Evolutionary conservation across 1,140 invertebrate species (phyloP).

Genomic region (Drosophila setifemur): DNA sequence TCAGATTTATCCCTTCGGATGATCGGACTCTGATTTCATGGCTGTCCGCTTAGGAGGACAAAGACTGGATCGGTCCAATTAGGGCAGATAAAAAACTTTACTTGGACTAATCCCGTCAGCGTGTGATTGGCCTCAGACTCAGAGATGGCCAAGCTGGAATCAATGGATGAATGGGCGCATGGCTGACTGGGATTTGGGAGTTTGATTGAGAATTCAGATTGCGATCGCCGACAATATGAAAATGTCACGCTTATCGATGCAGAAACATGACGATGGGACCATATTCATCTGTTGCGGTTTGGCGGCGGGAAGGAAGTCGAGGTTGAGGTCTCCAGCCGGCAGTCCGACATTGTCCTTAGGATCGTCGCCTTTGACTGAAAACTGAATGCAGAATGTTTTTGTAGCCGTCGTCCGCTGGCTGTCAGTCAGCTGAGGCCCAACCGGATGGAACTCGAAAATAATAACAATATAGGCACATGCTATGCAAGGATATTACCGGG

Average conservation of each 20-base stretch:
- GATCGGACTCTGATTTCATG: slow-evolving; percentile 59
- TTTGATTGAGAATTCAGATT: slow-evolving; percentile 38
- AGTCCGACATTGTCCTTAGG: slow-evolving; percentile 41
- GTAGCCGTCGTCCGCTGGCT: slow-evolving; percentile 43
- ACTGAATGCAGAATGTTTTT: slow-evolving; percentile 44
- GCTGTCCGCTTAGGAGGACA: slow-evolving; percentile 33
- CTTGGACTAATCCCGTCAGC: slow-evolving; percentile 67
- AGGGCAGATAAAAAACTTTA: slow-evolving; percentile 57
- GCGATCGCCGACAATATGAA: slow-evolving; percentile 68
- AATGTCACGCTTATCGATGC: slow-evolving; percentile 79
- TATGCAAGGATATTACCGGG: slow-evolving; percentile 71
- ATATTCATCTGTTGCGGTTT: slow-evolving; percentile 61
- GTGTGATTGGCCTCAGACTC: slow-evolving; percentile 68
- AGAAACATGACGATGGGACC: slow-evolving; percentile 17
- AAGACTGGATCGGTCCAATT: slow-evolving; percentile 57
- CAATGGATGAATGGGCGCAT: slow-evolving; percentile 28
- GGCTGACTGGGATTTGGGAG: slow-evolving; percentile 7
- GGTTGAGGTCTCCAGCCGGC: slow-evolving; percentile 34
- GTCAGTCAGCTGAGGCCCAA: slow-evolving; percentile 60
- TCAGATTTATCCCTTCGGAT: slow-evolving; percentile 13
- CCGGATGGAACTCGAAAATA: slow-evolving; percentile 72
- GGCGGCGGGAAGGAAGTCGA: slow-evolving; percentile 49
- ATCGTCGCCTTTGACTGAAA: slow-evolving; percentile 27
- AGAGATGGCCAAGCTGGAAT: slow-evolving; percentile 10
- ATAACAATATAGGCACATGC: slow-evolving; percentile 70